phyloP scores from a whole-genome alignment of 2,797 vertebrate species.

The Orestias chungarensis region DNA sequence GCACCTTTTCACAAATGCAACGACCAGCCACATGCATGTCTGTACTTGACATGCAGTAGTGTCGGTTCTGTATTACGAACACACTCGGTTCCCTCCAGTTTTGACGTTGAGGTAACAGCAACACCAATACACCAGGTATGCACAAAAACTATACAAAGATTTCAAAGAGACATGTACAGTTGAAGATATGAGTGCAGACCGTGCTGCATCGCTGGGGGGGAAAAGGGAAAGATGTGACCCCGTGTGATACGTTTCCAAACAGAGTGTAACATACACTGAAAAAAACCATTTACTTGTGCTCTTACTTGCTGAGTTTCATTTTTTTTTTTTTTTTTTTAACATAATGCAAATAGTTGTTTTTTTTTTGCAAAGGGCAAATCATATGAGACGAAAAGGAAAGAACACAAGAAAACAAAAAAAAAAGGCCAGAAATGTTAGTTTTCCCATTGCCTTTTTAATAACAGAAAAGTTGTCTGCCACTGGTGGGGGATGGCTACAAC shows the following conservation, averaged over 20 bases:
- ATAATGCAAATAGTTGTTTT: conserved; percentile 26
- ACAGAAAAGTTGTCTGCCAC: conserved; percentile 23
- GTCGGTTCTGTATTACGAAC: conserved; percentile 33
- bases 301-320: conserved; percentile 28
- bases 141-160: conserved; percentile 62
- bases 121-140: conserved; percentile 67
- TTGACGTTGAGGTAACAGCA: conserved; percentile 78
- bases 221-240: conserved; percentile 7
- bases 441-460: conserved; percentile 7
- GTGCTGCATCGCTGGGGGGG: conserved; percentile 29
- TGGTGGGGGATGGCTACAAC: conserved; percentile 17
- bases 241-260: conserved; percentile 22
- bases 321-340: conserved; percentile 35
- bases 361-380: conserved; percentile 30
- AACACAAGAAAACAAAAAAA: background rate
- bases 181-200: conserved; percentile 58
- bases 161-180: conserved; percentile 42
- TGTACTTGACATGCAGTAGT: conserved; percentile 29
- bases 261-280: background rate
- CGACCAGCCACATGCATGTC: conserved; percentile 53
- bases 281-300: conserved; percentile 32
- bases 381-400: conserved; percentile 11
- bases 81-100: conserved; percentile 75
- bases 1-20: conserved; percentile 52
- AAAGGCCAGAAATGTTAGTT: background rate